A percentile compares a stretch with the other conserved stretches of the same genome.
Conservation (phyloP, 2,888 invertebrate species). For the Calliphora vomitoria region DNA sequence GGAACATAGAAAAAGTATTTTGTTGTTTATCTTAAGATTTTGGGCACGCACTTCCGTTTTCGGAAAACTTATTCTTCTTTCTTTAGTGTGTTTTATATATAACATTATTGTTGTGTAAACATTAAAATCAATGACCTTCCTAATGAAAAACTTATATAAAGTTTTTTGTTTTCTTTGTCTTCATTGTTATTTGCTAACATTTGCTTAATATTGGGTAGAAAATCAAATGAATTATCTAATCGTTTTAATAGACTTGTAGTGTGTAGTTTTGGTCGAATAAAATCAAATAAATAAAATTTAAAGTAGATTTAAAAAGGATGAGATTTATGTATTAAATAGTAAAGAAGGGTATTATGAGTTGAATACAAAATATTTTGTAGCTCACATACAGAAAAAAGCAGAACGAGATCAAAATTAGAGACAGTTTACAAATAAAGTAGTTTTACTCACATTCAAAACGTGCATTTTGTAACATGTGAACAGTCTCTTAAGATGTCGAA, state of each 20-base stretch:
- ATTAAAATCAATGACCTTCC: constrained; percentile 48
- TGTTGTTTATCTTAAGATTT: constrained; percentile 58
- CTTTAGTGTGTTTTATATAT: constrained; percentile 8
- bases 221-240: neutral
- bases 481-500: no score
- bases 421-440: no score
- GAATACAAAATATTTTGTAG: no score
- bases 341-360: neutral
- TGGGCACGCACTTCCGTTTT: constrained; percentile 63
- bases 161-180: neutral
- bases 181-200: neutral
- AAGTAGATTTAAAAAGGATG: neutral
- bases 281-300: constrained; percentile 4
- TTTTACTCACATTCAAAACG: no score
- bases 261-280: neutral
- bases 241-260: neutral
- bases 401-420: no score
- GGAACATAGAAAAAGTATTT: neutral
- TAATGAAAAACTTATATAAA: constrained; percentile 6
- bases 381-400: no score
- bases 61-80: constrained; percentile 19
- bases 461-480: no score
- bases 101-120: constrained; percentile 24
- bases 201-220: no score
- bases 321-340: neutral